Conservation (phyloP, 1,140 invertebrate genomes). For the Frieseomelitta varia region DNA sequence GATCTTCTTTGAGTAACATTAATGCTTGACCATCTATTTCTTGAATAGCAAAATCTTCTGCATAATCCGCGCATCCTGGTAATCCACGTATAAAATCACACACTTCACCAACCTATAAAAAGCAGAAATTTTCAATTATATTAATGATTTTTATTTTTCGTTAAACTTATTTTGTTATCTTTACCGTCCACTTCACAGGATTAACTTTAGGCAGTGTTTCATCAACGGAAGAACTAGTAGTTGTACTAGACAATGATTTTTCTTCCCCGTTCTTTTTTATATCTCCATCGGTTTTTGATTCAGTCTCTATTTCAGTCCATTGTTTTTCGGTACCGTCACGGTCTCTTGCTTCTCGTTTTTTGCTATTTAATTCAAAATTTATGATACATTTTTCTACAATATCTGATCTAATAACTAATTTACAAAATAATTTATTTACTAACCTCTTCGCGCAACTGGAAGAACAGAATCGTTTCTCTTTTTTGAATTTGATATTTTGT, state of each 20-base stretch:
- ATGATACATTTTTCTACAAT: not conserved
- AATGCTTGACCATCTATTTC: conserved; percentile 98
- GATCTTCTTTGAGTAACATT: conserved; percentile 96
- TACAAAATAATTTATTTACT: conserved; percentile 39
- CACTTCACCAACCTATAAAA: conserved; percentile 86
- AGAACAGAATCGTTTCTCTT: conserved; percentile 91
- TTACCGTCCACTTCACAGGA: conserved; percentile 89
- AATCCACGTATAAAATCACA: conserved; percentile 93
- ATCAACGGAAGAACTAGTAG: conserved; percentile 79
- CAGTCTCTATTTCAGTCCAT: conserved; percentile 77
- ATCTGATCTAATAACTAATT: not conserved
- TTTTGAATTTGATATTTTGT: conserved; percentile 87
- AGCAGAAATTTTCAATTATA: conserved; percentile 18
- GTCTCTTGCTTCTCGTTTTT: conserved; percentile 77
- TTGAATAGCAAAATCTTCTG: conserved; percentile 96
- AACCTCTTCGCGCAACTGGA: conserved; percentile 88
- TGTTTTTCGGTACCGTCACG: conserved; percentile 75
- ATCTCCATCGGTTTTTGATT: conserved; percentile 75
- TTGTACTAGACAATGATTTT: conserved; percentile 78
- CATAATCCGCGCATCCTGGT: conserved; percentile 94
- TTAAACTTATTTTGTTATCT: conserved; percentile 13
- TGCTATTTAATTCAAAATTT: conserved; percentile 66
- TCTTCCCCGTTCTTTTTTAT: conserved; percentile 82
- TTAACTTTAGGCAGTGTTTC: conserved; percentile 84
- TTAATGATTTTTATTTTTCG: not conserved